Base-by-base conservation (phyloP, 2,888 invertebrate genomes). In the Nephrocerus scutellatus region DNA sequence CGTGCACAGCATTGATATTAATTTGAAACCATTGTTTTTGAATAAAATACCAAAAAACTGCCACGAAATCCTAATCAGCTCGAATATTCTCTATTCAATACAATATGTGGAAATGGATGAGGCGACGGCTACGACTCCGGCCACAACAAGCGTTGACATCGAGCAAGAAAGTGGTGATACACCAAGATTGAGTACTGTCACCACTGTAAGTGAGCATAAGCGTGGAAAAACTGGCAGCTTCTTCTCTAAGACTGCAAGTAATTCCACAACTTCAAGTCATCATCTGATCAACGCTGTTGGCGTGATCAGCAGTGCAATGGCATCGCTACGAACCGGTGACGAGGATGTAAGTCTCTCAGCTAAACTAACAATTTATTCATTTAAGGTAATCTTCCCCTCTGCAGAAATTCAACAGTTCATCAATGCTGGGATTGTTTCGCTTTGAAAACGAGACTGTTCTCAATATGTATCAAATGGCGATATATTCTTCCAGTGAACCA, bases 1-100 rank as follows among this genome's bases (percentile, higher is more conserved):
- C n/a, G 68, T 84, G 43, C 81, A 82, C 59, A 76, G 76, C 52
- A 76, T 78, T 48, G 77, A 79, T 57, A 71, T 80, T 32, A 79
- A 77, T 52, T 70, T 77, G 39, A 75, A 76, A 43, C 82, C 83
- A 9, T 63, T 82, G 40, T 80, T 77, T 62, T 72, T 80, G 31
- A 80, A 84, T 60, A 81, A 80, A 66, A 69, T 85, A 51, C 78
- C 80, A 26, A 70, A 74, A 24, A 72, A 74, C 38, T 76, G 77
- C 53, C 69, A 72, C 51, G 74, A 75, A 47, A 69, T 82, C 52
- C 63, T 83, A 43, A 71, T 84, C 34, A 79, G 82, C 19, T 81
- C 81, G 56, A 74, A 76, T 53, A 70, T 84, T 46, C 75, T 84
- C 53, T 83, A 79, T 57, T 71, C 76, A 15, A 62, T 66, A 49